Evolutionary conservation across 2,113 vertebrate genomes (phyloP).

Genomic region (Melierax canorus): DNA sequence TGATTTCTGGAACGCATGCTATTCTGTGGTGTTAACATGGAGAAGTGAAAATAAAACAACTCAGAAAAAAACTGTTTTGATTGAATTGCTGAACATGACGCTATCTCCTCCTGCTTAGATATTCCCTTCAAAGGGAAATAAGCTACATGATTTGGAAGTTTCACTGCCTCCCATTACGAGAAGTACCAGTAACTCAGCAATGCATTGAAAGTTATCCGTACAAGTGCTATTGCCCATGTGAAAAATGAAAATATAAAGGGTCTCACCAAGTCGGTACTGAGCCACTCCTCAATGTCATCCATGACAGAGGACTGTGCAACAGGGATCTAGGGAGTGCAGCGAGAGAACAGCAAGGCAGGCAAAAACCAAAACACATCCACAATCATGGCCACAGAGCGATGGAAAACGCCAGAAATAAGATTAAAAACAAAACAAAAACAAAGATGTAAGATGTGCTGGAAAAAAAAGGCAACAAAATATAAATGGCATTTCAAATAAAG

Average conservation of each 20-base stretch:
- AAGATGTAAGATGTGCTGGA: conserved; percentile 71
- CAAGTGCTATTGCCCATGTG: neutral
- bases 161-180: neutral
- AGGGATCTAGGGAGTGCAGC: conserved; percentile 84
- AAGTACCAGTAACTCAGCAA: conserved; percentile 26
- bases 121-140: neutral
- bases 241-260: conserved; percentile 69
- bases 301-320: conserved; percentile 95
- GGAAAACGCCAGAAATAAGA: conserved; percentile 72
- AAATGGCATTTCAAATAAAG: conserved; percentile 62
- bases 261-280: conserved; percentile 99
- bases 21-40: neutral
- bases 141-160: neutral
- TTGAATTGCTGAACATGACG: neutral
- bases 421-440: conserved; percentile 73
- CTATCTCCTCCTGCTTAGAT: neutral
- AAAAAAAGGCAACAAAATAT: conserved; percentile 61
- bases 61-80: neutral
- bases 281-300: conserved; percentile 99
- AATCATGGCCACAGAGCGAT: conserved; percentile 72
- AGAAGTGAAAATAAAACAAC: neutral
- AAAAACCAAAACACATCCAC: conserved; percentile 81
- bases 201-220: neutral
- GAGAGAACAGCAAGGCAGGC: conserved; percentile 78
- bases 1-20: neutral